Evolutionary conservation across 2,113 vertebrate genomes (phyloP).

Genomic region (Channa maculata): DNA sequence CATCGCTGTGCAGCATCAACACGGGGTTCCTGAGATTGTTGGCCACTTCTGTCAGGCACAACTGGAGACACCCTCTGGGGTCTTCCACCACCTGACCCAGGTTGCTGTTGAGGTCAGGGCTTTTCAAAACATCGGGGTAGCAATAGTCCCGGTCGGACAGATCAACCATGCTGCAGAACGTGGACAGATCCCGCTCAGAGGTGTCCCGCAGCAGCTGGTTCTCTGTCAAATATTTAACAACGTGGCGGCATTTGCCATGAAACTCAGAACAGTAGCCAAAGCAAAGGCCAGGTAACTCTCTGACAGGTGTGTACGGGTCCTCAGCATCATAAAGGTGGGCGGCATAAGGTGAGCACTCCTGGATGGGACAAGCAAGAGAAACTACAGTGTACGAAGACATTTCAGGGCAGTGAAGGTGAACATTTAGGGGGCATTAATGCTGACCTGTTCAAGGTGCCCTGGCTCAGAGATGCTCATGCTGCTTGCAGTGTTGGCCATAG

Average conservation of each 20-base stretch:
- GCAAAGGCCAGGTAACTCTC: constrained; percentile 87
- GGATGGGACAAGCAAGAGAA: constrained; percentile 1
- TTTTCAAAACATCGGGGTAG: constrained; percentile 85
- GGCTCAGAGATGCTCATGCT: no score
- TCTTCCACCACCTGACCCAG: constrained; percentile 81
- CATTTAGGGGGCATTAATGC: background rate
- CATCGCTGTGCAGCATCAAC: constrained; percentile 83
- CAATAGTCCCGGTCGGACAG: constrained; percentile 87
- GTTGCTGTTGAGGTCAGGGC: constrained; percentile 75
- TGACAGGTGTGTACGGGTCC: constrained; percentile 83
- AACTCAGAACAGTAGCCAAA: constrained; percentile 85
- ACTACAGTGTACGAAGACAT: background rate
- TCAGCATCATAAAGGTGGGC: constrained; percentile 89
- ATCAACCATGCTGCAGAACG: constrained; percentile 84
- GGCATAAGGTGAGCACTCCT: constrained; percentile 90
- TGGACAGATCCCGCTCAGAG: constrained; percentile 49
- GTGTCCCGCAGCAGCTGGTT: constrained; percentile 72
- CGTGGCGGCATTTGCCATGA: constrained; percentile 79
- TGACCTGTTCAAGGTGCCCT: background rate
- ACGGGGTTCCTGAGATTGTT: constrained; percentile 87
- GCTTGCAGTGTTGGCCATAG: no score
- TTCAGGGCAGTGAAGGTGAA: background rate
- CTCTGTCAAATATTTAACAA: constrained; percentile 79
- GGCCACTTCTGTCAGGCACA: constrained; percentile 87
- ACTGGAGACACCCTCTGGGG: constrained; percentile 83